Base-by-base conservation (phyloP, 2,113 vertebrate genomes). In the Sylvilagus bachmani region DNA sequence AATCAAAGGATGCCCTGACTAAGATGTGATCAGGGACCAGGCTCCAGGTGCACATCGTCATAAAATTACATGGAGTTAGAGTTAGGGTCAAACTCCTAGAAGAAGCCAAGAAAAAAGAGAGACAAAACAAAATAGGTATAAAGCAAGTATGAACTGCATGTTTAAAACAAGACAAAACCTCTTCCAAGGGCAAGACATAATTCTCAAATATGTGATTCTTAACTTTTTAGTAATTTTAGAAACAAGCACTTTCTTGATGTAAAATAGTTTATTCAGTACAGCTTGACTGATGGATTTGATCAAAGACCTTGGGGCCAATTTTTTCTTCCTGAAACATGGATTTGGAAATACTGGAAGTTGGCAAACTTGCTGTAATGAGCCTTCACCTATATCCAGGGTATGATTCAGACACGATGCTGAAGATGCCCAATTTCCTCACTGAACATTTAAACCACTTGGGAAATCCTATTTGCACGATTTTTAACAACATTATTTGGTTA, bases 381-480 rank as follows among this genome's bases (percentile, higher is more conserved):
- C 29, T 82, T 73, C 80, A 49, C 6, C 58, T 88, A 12, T 3
- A 64, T 31, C 71, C 31, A 53, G 31, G 73, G 44, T 89, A 90
- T 75, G 21, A 89, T 2, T 33, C 38, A 69, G 81, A 75, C 3
- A 49, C 19, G 21, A 90, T 19, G 27, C 61, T 58, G 71, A 90
- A 92, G 22, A 22, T 38, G 5, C 2, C 61, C 31, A 58, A 10
- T 53, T 25, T 49, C 84, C 5, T 80, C 11, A 25, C 11, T 70
- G 29, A 82, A 9, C 11, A 71, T 62, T 95, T 77, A 10, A 74
- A 21, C 64, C 21, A 71, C 38, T 77, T 92, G 49, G 27, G 74
- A 95, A 96, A 67, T 78, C 5, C 8, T 61, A 62, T 75, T 75
- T 86, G 25, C 25, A 91, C 25, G 29, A 91, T 58, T 94, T 38